Evolutionary conservation across 2,888 invertebrate genomes (phyloP).

Genomic region (Netelia virgata): DNA sequence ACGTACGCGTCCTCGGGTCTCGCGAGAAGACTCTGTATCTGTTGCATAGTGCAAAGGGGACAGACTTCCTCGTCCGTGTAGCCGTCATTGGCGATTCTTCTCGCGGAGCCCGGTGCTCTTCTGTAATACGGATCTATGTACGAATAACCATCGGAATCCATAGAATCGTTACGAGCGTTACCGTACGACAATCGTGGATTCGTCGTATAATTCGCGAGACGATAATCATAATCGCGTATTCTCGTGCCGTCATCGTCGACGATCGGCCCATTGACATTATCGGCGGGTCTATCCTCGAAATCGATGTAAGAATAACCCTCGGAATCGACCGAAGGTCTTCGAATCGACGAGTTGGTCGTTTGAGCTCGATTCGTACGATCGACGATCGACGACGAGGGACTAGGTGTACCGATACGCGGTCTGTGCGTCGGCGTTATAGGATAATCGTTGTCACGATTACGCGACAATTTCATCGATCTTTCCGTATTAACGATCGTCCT

Average conservation of each 20-base stretch:
- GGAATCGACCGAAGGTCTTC: slow-evolving; percentile 79
- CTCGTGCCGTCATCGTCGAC: not conserved
- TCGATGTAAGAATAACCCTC: slow-evolving; percentile 81
- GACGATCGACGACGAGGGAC: slow-evolving; percentile 20
- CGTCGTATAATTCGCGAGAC: slow-evolving; percentile 31
- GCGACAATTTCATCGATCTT: slow-evolving; percentile 48
- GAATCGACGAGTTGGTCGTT: slow-evolving; percentile 2
- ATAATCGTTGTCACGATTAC: slow-evolving; percentile 61
- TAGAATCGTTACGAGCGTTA: slow-evolving; percentile 58
- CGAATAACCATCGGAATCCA: slow-evolving; percentile 80
- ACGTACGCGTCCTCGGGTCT: slow-evolving; percentile 79
- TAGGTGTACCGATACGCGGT: slow-evolving; percentile 57
- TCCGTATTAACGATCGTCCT: slow-evolving; percentile 17
- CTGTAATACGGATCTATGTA: slow-evolving; percentile 75
- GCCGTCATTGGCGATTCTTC: slow-evolving; percentile 73
- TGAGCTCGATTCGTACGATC: slow-evolving; percentile 19
- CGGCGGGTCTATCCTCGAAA: slow-evolving; percentile 71
- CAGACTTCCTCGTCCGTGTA: slow-evolving; percentile 80
- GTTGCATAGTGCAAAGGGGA: slow-evolving; percentile 82
- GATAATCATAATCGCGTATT: not conserved
- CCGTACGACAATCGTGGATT: slow-evolving; percentile 9
- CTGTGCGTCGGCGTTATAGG: slow-evolving; percentile 79
- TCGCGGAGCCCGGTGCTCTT: slow-evolving; percentile 74
- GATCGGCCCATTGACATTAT: slow-evolving; percentile 14
- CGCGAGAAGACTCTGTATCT: slow-evolving; percentile 80